Evolutionary conservation across 2,113 vertebrate genomes (phyloP).

Genomic region (rat (Rattus norvegicus)): GRCr8 NC_086030.1:28798501-28799000

Average conservation of each 20-base stretch:
- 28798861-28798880: background rate
- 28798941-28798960: background rate
- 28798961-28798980: background rate
- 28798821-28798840: background rate
- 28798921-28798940: background rate
- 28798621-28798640: background rate
- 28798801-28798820: background rate
- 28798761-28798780: too few species aligned
- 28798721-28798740: background rate
- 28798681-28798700: background rate
- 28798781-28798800: background rate
- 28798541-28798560: background rate
- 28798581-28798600: background rate
- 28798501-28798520: slow-evolving; percentile 31
- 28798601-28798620: background rate
- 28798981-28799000: background rate
- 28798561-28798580: background rate
- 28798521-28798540: slow-evolving; percentile 4
- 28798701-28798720: too few species aligned
- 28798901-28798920: too few species aligned
- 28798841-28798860: background rate
- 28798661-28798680: background rate
- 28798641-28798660: background rate
- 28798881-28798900: background rate
- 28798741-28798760: background rate